Evolutionary conservation across 2,888 invertebrate species (phyloP).

Genomic region (Chrysomela aeneicollis): DNA sequence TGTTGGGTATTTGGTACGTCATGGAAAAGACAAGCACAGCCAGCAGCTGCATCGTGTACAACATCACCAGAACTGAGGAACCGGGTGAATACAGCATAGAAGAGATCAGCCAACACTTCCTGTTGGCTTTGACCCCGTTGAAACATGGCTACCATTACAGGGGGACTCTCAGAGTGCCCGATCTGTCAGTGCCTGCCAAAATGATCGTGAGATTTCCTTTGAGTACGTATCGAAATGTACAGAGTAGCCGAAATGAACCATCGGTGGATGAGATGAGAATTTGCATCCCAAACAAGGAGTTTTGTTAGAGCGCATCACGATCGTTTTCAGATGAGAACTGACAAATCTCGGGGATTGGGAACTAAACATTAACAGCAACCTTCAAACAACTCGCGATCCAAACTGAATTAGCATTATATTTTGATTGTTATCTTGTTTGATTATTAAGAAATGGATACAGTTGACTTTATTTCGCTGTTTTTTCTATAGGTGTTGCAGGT

Average conservation of each 20-base stretch:
- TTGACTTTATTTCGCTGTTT: slow-evolving; percentile 2
- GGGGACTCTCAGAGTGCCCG: slow-evolving; percentile 72
- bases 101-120: slow-evolving; percentile 77
- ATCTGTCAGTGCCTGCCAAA: slow-evolving; percentile 70
- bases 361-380: too few relatives aligned
- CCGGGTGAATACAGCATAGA: slow-evolving; percentile 74
- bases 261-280: too few relatives aligned
- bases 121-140: slow-evolving; percentile 74
- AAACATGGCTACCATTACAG: slow-evolving; percentile 83
- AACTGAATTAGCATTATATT: too few relatives aligned
- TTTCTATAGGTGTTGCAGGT: slow-evolving; percentile 72
- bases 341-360: too few relatives aligned
- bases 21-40: slow-evolving; percentile 85
- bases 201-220: slow-evolving; percentile 82
- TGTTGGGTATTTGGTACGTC: slow-evolving; percentile 83
- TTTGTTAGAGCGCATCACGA: too few relatives aligned
- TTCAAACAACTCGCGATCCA: too few relatives aligned
- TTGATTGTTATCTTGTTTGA: too few relatives aligned
- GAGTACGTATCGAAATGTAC: slow-evolving; percentile 66
- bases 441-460: too few relatives aligned
- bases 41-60: slow-evolving; percentile 80
- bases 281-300: too few relatives aligned
- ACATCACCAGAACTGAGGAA: slow-evolving; percentile 75
- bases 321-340: too few relatives aligned
- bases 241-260: not conserved